Conservation (phyloP, 2,888 invertebrate genomes). For the Heteromurus nitidus region DNA sequence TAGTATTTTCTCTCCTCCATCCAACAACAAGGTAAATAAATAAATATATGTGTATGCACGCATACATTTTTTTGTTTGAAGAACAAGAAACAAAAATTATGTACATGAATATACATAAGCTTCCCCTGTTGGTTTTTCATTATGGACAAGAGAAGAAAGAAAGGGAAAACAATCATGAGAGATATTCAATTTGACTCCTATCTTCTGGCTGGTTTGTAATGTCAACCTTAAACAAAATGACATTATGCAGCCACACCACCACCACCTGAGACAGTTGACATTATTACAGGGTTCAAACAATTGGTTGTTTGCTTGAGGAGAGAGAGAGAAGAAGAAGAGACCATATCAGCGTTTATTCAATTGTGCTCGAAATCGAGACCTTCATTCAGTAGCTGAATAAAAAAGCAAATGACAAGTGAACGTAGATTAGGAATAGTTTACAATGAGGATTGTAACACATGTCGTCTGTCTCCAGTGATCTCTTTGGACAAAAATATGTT, state of each 20-base stretch:
- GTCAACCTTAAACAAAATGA: constrained; percentile 25
- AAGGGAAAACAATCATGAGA: constrained; percentile 6
- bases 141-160: not conserved
- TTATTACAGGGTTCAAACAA: constrained; percentile 18
- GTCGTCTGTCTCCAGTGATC: not conserved
- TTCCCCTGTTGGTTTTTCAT: not conserved
- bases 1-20: not conserved
- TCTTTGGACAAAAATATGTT: too few species aligned
- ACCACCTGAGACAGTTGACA: constrained; percentile 28
- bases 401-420: not conserved
- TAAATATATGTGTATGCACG: not conserved
- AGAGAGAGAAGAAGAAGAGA: not conserved
- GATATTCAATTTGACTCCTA: constrained; percentile 3
- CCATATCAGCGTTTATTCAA: too few species aligned
- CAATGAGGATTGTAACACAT: not conserved
- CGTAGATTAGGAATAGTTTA: constrained; percentile 6
- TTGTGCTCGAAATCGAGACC: too few species aligned
- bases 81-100: not conserved
- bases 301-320: not conserved
- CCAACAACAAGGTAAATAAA: not conserved
- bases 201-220: not conserved
- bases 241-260: constrained; percentile 31
- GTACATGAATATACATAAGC: constrained; percentile 38
- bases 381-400: not conserved
- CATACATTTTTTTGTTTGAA: constrained; percentile 7